Percentiles rank a stretch among this genome's conserved stretches.
These are phyloP conservation scores for Oryctes rhinoceros DNA, from an alignment of 1,140 invertebrate species.

Conservation along the genomic window DNA sequence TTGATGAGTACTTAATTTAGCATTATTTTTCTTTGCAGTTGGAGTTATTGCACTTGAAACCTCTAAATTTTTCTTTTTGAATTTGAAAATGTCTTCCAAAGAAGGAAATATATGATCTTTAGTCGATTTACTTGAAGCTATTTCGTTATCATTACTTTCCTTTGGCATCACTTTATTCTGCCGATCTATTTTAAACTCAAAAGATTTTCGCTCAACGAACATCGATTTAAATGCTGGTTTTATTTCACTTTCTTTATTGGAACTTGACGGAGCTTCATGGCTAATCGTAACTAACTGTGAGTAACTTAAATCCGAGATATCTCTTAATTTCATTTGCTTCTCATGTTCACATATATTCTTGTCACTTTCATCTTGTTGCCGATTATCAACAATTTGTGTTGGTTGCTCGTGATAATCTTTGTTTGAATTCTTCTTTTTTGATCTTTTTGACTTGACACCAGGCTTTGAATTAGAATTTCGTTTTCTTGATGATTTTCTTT, in stretches of 20 bases:
- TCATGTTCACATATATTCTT: neutral
- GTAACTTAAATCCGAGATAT: conserved; percentile 4
- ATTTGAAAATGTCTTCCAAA: conserved; percentile 3
- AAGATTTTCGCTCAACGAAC: neutral
- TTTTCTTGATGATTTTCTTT: neutral
- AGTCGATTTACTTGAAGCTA: neutral
- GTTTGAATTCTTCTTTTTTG: neutral
- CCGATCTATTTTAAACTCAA: neutral
- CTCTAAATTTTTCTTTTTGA: conserved; percentile 2
- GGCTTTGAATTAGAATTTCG: neutral
- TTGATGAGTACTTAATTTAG: neutral
- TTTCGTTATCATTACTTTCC: neutral
- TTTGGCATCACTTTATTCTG: neutral
- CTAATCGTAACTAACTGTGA: neutral
- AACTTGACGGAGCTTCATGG: neutral
- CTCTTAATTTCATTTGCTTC: neutral
- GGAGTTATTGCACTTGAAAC: neutral
- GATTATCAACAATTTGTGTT: neutral
- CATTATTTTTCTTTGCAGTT: neutral
- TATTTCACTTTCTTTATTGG: neutral
- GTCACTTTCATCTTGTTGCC: neutral
- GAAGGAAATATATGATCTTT: conserved; percentile 1
- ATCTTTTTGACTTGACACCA: neutral
- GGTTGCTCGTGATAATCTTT: neutral
- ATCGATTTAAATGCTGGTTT: neutral